These are phyloP conservation scores for Scaptomyza tumidula DNA, from an alignment of 2,888 invertebrate species.

Conservation along the genomic window DNA sequence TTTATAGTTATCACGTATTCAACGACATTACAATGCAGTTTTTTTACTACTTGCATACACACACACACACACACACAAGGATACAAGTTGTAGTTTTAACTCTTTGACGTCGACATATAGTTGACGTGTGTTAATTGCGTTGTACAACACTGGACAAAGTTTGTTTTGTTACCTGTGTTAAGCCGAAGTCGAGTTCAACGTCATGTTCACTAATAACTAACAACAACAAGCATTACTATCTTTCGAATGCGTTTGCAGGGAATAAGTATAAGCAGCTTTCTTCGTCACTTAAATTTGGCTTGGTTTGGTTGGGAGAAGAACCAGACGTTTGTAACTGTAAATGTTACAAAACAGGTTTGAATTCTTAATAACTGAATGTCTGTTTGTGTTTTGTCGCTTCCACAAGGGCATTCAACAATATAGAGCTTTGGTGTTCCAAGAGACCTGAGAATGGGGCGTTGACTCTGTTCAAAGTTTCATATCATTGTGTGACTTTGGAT, in stretches of 20 bases:
- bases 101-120: slow-evolving; percentile 23
- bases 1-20: slow-evolving; percentile 22
- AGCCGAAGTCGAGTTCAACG: slow-evolving; percentile 14
- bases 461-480: slow-evolving; percentile 29
- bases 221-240: slow-evolving; percentile 17
- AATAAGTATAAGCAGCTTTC: slow-evolving; percentile 34
- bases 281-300: slow-evolving; percentile 4
- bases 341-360: slow-evolving; percentile 60
- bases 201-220: slow-evolving; percentile 17
- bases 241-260: slow-evolving; percentile 28
- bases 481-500: slow-evolving; percentile 29
- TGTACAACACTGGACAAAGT: slow-evolving; percentile 18
- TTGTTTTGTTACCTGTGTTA: not conserved
- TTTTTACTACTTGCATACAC: not conserved
- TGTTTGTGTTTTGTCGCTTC: slow-evolving; percentile 25
- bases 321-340: slow-evolving; percentile 40
- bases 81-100: not conserved
- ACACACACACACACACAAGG: not conserved
- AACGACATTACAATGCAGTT: slow-evolving; percentile 26
- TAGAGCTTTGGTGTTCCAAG: slow-evolving; percentile 35
- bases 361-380: slow-evolving; percentile 34
- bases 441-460: slow-evolving; percentile 37
- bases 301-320: slow-evolving; percentile 7
- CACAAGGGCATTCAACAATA: slow-evolving; percentile 62
- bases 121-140: slow-evolving; percentile 40